Percentiles rank a stretch among this genome's conserved stretches.
These are phyloP conservation scores for Lasioglossum figueresi DNA, from an alignment of 2,888 invertebrate species.

Conservation along the genomic window DNA sequence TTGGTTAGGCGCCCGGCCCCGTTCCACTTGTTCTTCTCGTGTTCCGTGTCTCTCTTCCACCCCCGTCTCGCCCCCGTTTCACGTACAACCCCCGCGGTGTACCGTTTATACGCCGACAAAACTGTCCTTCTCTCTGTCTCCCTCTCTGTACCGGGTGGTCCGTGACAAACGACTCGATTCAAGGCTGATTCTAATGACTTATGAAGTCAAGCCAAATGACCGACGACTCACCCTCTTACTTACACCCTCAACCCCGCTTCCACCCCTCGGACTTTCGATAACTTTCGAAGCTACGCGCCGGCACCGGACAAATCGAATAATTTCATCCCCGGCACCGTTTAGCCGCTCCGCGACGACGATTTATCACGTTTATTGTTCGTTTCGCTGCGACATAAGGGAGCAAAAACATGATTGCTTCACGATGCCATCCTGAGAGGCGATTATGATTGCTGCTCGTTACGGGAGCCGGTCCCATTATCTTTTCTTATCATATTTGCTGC, in stretches of 20 bases:
- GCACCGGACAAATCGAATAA: constrained; percentile 78
- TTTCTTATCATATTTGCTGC: constrained; percentile 45
- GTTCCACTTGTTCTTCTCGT: constrained; percentile 40
- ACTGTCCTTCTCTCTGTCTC: constrained; percentile 46
- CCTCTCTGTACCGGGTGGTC: constrained; percentile 72
- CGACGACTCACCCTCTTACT: constrained; percentile 63
- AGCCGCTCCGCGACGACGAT: constrained; percentile 56
- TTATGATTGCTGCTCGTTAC: constrained; percentile 60
- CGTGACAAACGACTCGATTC: constrained; percentile 75
- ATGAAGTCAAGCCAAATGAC: constrained; percentile 84
- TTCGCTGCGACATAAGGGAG: constrained; percentile 36
- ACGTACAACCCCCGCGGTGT: constrained; percentile 27
- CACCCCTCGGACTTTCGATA: constrained; percentile 59
- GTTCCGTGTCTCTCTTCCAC: constrained; percentile 22
- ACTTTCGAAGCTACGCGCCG: constrained; percentile 64
- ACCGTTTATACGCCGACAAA: constrained; percentile 55
- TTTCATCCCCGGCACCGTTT: constrained; percentile 63
- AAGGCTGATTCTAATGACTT: constrained; percentile 83
- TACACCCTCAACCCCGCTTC: background rate
- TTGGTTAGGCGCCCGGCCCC: constrained; percentile 76
- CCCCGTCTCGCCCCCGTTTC: constrained; percentile 19
- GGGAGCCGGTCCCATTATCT: constrained; percentile 58
- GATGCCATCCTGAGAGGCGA: constrained; percentile 57
- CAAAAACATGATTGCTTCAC: constrained; percentile 21
- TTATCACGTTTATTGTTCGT: constrained; percentile 60